Evolutionary conservation across 2,888 invertebrate genomes (phyloP).

Genomic region (Drosophila eohydei): DNA sequence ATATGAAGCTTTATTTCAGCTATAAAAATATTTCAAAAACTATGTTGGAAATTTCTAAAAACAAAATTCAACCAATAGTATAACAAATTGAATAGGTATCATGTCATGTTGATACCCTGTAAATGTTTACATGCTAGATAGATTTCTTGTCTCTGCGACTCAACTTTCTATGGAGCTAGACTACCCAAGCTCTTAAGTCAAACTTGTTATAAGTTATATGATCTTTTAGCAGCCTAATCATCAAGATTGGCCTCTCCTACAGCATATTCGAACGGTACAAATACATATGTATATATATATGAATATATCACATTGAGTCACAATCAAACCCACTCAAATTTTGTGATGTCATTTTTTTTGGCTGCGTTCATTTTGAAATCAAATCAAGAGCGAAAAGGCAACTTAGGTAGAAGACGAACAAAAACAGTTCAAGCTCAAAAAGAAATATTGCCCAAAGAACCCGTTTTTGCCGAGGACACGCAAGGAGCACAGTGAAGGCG

Average conservation of each 20-base stretch:
- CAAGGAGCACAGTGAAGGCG: neutral
- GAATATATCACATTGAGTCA: conserved; percentile 24
- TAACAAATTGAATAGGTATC: neutral
- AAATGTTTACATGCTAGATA: neutral
- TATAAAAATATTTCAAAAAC: neutral
- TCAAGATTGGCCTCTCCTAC: neutral
- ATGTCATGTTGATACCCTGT: neutral
- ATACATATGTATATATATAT: neutral
- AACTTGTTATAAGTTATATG: conserved; percentile 1
- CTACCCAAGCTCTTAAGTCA: neutral
- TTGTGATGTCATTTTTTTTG: conserved; percentile 70
- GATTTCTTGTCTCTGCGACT: neutral
- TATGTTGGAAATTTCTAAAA: neutral
- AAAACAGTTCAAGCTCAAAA: conserved; percentile 14
- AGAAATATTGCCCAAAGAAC: conserved; percentile 31
- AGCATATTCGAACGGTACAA: neutral
- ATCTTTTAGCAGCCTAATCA: neutral
- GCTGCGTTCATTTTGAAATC: conserved; percentile 46
- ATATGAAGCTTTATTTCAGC: conserved; percentile 6
- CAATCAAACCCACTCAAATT: conserved; percentile 49
- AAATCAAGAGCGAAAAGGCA: conserved; percentile 59
- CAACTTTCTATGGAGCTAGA: neutral
- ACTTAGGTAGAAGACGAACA: conserved; percentile 29
- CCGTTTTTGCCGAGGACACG: conserved; percentile 39
- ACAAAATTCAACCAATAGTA: neutral